These are phyloP conservation scores for Helostoma temminkii DNA, from an alignment of 2,797 vertebrate genomes.

Conservation along the genomic window DNA sequence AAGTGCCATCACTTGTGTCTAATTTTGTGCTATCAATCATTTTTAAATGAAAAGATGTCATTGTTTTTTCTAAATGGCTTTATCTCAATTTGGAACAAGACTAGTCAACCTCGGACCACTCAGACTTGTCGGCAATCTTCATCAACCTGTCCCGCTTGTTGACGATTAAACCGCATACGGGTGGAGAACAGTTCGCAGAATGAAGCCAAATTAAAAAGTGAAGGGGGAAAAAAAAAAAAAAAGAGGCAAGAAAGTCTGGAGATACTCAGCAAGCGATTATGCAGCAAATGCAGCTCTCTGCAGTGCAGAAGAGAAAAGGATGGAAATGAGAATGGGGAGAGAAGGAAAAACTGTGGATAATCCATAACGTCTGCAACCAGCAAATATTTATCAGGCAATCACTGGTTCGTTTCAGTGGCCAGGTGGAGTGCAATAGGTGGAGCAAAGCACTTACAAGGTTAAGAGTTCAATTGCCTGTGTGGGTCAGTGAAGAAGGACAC, in stretches of 20 bases:
- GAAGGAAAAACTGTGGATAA: conserved; percentile 49
- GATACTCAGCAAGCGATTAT: conserved; percentile 77
- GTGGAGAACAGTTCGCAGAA: conserved; percentile 36
- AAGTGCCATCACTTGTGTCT: conserved; percentile 20
- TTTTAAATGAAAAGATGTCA: conserved; percentile 14
- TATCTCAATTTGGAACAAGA: conserved; percentile 32
- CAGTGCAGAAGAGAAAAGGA: conserved; percentile 75
- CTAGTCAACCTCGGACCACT: conserved; percentile 33
- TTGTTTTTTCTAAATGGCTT: conserved; percentile 15
- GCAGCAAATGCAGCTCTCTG: conserved; percentile 78
- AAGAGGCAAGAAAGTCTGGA: conserved; percentile 58
- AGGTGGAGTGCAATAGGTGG: conserved; percentile 19
- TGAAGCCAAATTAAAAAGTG: conserved; percentile 54
- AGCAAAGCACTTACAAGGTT: conserved; percentile 26
- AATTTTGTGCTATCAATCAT: conserved; percentile 55
- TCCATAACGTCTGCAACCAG: conserved; percentile 55
- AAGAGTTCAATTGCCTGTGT: conserved; percentile 28
- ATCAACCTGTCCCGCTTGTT: conserved; percentile 29
- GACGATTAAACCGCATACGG: conserved; percentile 45
- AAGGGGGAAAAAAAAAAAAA: neutral
- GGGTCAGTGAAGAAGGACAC: neutral
- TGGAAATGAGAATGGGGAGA: conserved; percentile 63
- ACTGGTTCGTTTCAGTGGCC: conserved; percentile 7
- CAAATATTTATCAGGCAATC: conserved; percentile 44
- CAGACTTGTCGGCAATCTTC: conserved; percentile 27